Base-by-base conservation (phyloP, 2,113 vertebrate genomes). In the Solea solea region DNA sequence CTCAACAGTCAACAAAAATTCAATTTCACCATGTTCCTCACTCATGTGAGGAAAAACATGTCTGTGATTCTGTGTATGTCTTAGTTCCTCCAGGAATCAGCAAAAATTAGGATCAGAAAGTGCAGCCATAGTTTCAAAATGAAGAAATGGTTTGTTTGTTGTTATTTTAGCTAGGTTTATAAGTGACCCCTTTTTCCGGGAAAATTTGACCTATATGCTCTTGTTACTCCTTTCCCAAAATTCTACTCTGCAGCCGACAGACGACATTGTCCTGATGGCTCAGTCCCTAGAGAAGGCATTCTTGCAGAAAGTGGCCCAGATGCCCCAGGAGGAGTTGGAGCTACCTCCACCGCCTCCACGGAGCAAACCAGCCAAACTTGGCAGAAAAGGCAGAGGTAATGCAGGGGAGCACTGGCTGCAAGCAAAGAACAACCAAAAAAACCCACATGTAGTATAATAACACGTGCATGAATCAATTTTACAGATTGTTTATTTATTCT, bases 231-330 rank as follows among this genome's bases (percentile, higher is more conserved):
- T 34, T 60, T 25, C 67, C 5, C 5, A 2, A 3, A 39, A 27
- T 1, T 10, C 12, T 48, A 2, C 28, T 7, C 16, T 9, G 0
- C 72, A 98, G 97, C 95, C 97, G 2, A 96, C 95, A 0, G 96
- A 98, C 60, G 97, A 98, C 72, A 98, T 98, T 0, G 97, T 98
- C 8, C 80, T 98, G 53, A 98, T 98, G 97, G 96, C 97, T 1
- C 96, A 98, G 84, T 97, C 96, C 8, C 84, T 98, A 85, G 96
- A 97, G 90, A 97, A 97, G 88, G 96, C 96, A 0, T 97, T 98
- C 62, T 69, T 98, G 62, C 96, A 97, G 93, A 97, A 97, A 78
- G 95, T 98, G 57, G 96, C 96, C 0, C 95, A 96, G 61, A 98
- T 98, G 96, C 96, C 96, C 0, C 94, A 95, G 3, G 96, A 97